Base-by-base conservation (phyloP, 1,140 invertebrate genomes). In the Cherax quadricarinatus region DNA sequence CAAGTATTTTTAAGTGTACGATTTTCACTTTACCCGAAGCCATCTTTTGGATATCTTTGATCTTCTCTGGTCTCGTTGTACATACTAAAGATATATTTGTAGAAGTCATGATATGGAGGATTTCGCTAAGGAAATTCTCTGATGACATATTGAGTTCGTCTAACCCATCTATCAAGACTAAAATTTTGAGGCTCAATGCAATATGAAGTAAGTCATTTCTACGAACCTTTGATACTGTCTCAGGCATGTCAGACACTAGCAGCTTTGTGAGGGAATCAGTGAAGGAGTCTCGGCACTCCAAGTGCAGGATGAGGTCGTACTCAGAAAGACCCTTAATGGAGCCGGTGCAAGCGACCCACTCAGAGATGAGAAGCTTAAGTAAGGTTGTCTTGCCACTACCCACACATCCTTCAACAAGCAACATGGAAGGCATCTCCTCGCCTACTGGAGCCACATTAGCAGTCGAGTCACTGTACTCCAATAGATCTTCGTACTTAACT, bases 351-450 rank as follows among this genome's bases (percentile, higher is more conserved):
- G 51, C 48, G 9, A 83, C 83, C 88, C 88, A 89, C 9, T 89
- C 57, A 41, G 80, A 83, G 12, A 89, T 80, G 21, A 73, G 48
- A 30, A 89, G 16, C 51, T 70, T 89, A 3, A 89, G 21, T 53
- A 89, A 73, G 49, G 88, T 89, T 18, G 88, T 89, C 12, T 89
- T 89, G 30, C 88, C 88, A 21, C 51, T 70, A 10, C 88, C 88
- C 66, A 80, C 60, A 66, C 73, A 30, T 41, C 88, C 88, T 48
- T 89, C 88, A 6, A 89, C 41, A 73, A 89, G 48, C 12, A 83
- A 12, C n/a, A 89, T 62, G 3, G 73, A 51, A 83, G 48, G 41
- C 24, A 24, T 49, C 12, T 60, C 16, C 14, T 88, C 16, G 18
- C 51, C 12, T 21, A 14, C 66, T 14, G 24, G 3, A 18, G 21